Evolutionary conservation across 2,888 invertebrate species (phyloP).

Genomic region (Agriotes lineatus): DNA sequence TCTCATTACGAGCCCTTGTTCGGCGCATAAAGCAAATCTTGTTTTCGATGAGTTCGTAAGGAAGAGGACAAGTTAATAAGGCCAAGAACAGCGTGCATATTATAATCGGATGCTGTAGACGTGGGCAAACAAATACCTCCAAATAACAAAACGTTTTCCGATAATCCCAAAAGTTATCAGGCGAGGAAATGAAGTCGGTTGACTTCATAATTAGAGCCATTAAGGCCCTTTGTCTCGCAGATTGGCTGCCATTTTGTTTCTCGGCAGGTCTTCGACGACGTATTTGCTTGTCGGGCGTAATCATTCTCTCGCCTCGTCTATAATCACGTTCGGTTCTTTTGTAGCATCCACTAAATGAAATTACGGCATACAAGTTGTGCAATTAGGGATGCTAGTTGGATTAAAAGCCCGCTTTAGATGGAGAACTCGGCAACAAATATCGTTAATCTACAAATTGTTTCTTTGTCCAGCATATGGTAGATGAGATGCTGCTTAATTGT

Average conservation of each 20-base stretch:
- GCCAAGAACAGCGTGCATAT: slow-evolving; percentile 20
- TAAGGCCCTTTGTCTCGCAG: slow-evolving; percentile 42
- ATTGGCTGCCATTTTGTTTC: slow-evolving; percentile 43
- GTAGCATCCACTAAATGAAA: slow-evolving; percentile 30
- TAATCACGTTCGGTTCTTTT: slow-evolving; percentile 39
- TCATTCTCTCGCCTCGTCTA: slow-evolving; percentile 34
- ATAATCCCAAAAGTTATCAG: slow-evolving; percentile 40
- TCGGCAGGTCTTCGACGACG: slow-evolving; percentile 36
- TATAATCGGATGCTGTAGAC: slow-evolving; percentile 29
- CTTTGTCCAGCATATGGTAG: too few relatives aligned
- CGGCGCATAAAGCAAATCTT: slow-evolving; percentile 27
- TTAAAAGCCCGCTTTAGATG: slow-evolving; percentile 15
- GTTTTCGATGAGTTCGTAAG: slow-evolving; percentile 23
- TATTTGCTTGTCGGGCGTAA: slow-evolving; percentile 40
- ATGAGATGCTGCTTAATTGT: too few relatives aligned
- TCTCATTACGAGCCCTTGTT: slow-evolving; percentile 28
- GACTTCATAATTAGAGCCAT: slow-evolving; percentile 45
- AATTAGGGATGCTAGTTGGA: slow-evolving; percentile 22
- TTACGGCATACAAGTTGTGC: slow-evolving; percentile 34
- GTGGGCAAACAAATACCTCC: slow-evolving; percentile 30
- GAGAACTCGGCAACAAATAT: not conserved
- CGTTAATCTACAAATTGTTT: too few relatives aligned
- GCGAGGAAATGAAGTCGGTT: slow-evolving; percentile 40
- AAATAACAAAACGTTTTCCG: slow-evolving; percentile 45
- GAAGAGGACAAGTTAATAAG: slow-evolving; percentile 26